Evolutionary conservation across 2,888 invertebrate species (phyloP).

Genomic region (Dynastes maya): DNA sequence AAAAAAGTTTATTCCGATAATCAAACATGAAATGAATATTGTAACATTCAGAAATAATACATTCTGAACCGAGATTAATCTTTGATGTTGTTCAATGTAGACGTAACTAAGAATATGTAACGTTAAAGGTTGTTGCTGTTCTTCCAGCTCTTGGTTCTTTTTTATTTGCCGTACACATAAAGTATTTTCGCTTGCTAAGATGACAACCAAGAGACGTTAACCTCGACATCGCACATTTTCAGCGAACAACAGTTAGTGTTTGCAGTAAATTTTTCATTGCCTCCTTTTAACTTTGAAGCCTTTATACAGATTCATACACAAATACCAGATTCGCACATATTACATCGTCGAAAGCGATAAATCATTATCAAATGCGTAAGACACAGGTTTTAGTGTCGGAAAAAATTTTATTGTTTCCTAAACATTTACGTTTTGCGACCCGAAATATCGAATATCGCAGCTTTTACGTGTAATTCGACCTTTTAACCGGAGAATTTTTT

Average conservation of each 20-base stretch:
- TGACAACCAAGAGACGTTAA: neutral
- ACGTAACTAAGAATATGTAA: too few relatives aligned
- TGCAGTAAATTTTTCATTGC: conserved; percentile 5
- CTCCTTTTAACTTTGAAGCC: conserved; percentile 8
- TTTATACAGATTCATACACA: neutral
- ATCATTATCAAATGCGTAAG: neutral
- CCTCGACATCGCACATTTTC: neutral
- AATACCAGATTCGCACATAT: neutral
- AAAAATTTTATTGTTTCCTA: conserved; percentile 8
- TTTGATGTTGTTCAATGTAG: too few relatives aligned
- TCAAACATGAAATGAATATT: too few relatives aligned
- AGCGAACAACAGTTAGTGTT: neutral
- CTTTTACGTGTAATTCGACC: neutral
- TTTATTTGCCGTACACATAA: too few relatives aligned
- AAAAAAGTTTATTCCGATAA: too few relatives aligned
- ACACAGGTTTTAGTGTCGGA: neutral
- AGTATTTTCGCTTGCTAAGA: neutral
- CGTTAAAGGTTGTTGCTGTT: too few relatives aligned
- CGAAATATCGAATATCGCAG: conserved; percentile 2
- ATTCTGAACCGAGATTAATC: too few relatives aligned
- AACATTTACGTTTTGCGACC: conserved; percentile 6
- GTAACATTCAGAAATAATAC: too few relatives aligned
- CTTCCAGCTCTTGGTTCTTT: too few relatives aligned
- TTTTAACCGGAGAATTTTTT: neutral
- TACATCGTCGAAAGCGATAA: conserved; percentile 1